Evolutionary conservation across 2,888 invertebrate species (phyloP).

Genomic region (Hoplodrina ambigua): DNA sequence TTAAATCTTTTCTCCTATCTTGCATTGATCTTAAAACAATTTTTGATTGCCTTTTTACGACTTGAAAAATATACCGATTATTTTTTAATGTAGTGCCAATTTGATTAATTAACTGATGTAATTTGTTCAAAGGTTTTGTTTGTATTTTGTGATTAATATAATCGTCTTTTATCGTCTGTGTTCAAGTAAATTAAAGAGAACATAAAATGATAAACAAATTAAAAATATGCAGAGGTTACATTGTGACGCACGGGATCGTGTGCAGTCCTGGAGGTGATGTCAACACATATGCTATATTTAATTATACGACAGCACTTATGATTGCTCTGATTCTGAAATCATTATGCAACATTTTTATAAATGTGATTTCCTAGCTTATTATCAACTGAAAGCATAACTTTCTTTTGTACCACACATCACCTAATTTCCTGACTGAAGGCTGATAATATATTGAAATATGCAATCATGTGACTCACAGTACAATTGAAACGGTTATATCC

Average conservation of each 20-base stretch:
- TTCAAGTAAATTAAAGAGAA: conserved; percentile 49
- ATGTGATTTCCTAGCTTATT: not conserved
- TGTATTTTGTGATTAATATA: conserved; percentile 39
- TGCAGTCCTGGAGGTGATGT: conserved; percentile 33
- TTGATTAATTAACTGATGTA: conserved; percentile 60
- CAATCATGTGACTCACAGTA: too few species aligned
- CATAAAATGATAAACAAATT: conserved; percentile 46
- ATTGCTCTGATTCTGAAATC: conserved; percentile 12
- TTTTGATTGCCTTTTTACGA: conserved; percentile 27
- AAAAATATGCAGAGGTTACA: conserved; percentile 54
- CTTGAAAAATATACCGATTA: conserved; percentile 35
- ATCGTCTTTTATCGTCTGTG: conserved; percentile 44
- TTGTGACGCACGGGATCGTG: conserved; percentile 41
- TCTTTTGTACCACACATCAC: not conserved
- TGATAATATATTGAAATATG: not conserved
- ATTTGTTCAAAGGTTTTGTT: conserved; percentile 54
- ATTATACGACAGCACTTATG: conserved; percentile 1
- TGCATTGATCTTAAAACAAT: conserved; percentile 26
- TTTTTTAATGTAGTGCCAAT: conserved; percentile 47
- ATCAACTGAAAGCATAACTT: not conserved
- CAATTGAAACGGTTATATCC: not conserved
- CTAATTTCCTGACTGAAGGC: not conserved
- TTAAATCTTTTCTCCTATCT: conserved; percentile 40
- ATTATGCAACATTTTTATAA: conserved; percentile 3
- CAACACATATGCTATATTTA: conserved; percentile 18